Evolutionary conservation across 1,140 invertebrate species (phyloP).

Genomic region (Papilio polyxenes): DNA sequence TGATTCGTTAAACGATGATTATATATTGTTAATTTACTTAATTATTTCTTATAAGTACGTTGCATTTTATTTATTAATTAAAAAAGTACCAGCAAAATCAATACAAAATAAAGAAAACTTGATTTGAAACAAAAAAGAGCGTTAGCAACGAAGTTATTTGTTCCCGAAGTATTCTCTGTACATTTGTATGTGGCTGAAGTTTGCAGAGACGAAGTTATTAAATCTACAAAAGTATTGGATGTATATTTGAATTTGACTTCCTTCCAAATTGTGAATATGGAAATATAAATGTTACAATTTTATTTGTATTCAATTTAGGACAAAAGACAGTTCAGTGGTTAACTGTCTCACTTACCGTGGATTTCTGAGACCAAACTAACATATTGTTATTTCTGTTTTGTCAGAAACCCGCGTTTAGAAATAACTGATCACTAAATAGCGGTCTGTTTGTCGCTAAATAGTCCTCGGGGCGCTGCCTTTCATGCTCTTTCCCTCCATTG

Average conservation of each 20-base stretch:
- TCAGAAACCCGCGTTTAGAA: too few relatives aligned
- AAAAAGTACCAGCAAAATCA: not conserved
- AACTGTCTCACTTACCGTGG: too few relatives aligned
- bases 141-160: not conserved
- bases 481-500: not conserved
- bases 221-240: not conserved
- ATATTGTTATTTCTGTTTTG: too few relatives aligned
- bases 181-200: not conserved
- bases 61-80: too few relatives aligned
- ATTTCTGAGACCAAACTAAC: too few relatives aligned
- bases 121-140: constrained; percentile 14
- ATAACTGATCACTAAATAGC: too few relatives aligned
- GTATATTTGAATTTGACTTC: not conserved
- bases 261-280: not conserved
- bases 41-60: not conserved
- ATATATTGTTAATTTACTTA: not conserved
- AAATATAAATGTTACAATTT: too few relatives aligned
- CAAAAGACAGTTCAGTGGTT: too few relatives aligned
- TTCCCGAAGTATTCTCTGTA: not conserved
- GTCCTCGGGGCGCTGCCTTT: not conserved
- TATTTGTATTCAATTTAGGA: too few relatives aligned
- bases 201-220: not conserved
- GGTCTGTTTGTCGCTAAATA: not conserved
- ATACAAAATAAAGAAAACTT: not conserved
- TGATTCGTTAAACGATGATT: too few relatives aligned